These are phyloP conservation scores for Xestia sexstrigata DNA, from an alignment of 2,888 invertebrate genomes.

Conservation along the genomic window DNA sequence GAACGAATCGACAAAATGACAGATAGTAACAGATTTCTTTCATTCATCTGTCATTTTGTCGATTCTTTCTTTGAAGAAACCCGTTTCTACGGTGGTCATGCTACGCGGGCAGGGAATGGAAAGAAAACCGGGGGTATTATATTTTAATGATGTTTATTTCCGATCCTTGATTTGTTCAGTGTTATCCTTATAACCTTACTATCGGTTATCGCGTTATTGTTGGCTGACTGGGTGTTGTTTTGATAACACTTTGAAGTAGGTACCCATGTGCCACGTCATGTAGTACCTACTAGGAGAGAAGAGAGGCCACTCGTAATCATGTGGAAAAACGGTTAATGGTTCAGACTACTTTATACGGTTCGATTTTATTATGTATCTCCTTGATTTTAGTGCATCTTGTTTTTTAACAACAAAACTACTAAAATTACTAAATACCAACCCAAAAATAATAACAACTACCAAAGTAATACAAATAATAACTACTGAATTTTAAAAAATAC, in stretches of 20 bases:
- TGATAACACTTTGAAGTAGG: conserved; percentile 31
- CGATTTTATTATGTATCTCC: too few species aligned
- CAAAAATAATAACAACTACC: conserved; percentile 1
- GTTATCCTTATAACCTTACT: conserved; percentile 34
- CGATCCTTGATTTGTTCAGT: background rate
- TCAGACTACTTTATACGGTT: background rate
- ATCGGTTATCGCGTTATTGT: conserved; percentile 27
- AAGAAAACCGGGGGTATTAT: background rate
- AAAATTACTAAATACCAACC: conserved; percentile 18
- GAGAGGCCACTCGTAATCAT: conserved; percentile 15
- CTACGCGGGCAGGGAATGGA: background rate
- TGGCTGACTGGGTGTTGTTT: background rate
- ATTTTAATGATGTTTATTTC: conserved; percentile 1
- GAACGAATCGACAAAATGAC: too few species aligned
- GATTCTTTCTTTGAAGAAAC: too few species aligned
- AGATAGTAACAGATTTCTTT: too few species aligned
- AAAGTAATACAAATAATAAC: background rate
- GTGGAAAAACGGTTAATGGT: background rate
- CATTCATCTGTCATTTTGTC: too few species aligned
- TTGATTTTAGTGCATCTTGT: conserved; percentile 14
- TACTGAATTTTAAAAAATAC: background rate
- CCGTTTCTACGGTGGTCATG: too few species aligned
- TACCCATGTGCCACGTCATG: conserved; percentile 16
- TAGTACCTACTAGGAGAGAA: background rate
- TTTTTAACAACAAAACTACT: conserved; percentile 25